Evolutionary conservation across 2,888 invertebrate species (phyloP), one percentile per base, ranked within the genome.

Genomic region (Tenthredo livida): DNA sequence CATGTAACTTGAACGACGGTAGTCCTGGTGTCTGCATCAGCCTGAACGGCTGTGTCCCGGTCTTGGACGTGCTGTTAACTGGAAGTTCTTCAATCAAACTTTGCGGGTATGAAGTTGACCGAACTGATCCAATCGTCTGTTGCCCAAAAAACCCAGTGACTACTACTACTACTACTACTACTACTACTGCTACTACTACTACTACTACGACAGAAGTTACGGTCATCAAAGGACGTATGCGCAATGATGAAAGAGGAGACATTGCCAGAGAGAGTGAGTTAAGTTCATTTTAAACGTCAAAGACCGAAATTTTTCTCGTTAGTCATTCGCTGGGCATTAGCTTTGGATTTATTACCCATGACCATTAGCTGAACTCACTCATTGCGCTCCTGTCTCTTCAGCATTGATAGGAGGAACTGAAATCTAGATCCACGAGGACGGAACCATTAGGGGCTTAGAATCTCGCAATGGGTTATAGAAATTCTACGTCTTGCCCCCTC

Each of bases 91-190:
- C 91, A 1, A 83, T 84, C 0, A 70, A 3, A 0, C 10, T 87
- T 0, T 93, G 93, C 37, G 77, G 86, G 37, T 86, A 80, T 4
- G 88, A 89, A 92, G 84, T 75, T 2, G 10, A 1, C 65, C 85
- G 47, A 17, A 0, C 9, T 29, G 87, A 89, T 0, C 91, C 91
- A 6, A 84, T 93, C 0, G 88, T 93, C 0, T 93, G 93, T 75
- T 93, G 93, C 85, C 92, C 92, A 43, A n/a, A 7, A 17, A 25
- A 58, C n/a, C 12, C n/a, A 50, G 29, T 17, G 47, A 17, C 77
- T 29, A 25, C 10, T 6, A 85, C 78, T 17, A 73, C 43, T 10
- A 15, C 47, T 47, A 43, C 40, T 43, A 43, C 40, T 43, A 40
- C 9, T 10, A 15, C 47, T 47, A 43, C 40, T 43, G 10, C 40